These are phyloP conservation scores for Corella eumyota DNA, from an alignment of 23 tunicate genomes.

Conservation along the genomic window DNA sequence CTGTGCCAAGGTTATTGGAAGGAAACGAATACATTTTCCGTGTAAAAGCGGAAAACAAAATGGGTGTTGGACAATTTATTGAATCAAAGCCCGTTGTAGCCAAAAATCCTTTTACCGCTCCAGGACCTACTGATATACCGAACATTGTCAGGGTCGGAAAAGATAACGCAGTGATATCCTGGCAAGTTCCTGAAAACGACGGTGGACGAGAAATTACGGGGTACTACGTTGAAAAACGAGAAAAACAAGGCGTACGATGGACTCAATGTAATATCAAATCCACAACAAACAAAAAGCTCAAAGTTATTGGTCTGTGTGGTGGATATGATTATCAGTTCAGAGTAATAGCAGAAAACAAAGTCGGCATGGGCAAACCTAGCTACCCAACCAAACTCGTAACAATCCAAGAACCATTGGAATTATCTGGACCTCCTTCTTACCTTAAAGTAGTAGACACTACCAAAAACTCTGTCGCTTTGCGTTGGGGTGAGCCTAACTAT, in stretches of 20 bases:
- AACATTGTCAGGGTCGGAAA: slow-evolving; percentile 77
- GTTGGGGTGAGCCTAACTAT: slow-evolving; percentile 75
- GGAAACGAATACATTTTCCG: slow-evolving; percentile 92
- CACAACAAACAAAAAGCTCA: slow-evolving; percentile 38
- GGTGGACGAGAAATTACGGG: slow-evolving; percentile 85
- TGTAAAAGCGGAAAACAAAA: slow-evolving; percentile 79
- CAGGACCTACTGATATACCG: slow-evolving; percentile 47
- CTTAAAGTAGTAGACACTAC: slow-evolving; percentile 67
- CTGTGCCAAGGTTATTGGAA: slow-evolving; percentile 55
- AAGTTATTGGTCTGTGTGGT: slow-evolving; percentile 45
- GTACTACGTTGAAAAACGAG: slow-evolving; percentile 86
- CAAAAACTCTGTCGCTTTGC: slow-evolving; percentile 50
- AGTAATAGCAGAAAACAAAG: slow-evolving; percentile 84
- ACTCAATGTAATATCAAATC: slow-evolving; percentile 70
- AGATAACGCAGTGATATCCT: slow-evolving; percentile 51
- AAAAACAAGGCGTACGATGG: slow-evolving; percentile 79
- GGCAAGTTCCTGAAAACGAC: slow-evolving; percentile 77
- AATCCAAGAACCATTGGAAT: slow-evolving; percentile 68
- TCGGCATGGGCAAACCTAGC: slow-evolving; percentile 83
- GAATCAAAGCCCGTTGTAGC: slow-evolving; percentile 78
- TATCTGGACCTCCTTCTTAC: slow-evolving; percentile 72
- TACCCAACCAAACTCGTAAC: slow-evolving; percentile 74
- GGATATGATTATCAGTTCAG: slow-evolving; percentile 81
- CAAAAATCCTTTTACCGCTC: slow-evolving; percentile 77
- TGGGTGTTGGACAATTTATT: slow-evolving; percentile 61